A percentile compares a stretch with the other conserved stretches of the same genome.
phyloP scores from a whole-genome alignment of 2,888 invertebrate species.

The Diabrotica balteata region DNA sequence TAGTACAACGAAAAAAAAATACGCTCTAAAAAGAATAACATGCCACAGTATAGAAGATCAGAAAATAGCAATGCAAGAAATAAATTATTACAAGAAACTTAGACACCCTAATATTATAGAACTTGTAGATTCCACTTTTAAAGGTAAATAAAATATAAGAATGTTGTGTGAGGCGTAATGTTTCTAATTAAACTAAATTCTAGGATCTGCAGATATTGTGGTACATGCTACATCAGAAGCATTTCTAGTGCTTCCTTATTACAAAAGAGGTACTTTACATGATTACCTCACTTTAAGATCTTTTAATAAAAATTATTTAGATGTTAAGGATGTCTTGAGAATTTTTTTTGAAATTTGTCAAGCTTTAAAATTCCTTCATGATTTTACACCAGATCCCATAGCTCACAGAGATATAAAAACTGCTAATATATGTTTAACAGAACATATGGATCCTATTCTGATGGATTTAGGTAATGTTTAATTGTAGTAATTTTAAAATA shows the following conservation, averaged over 20 bases:
- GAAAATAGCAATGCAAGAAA: constrained; percentile 73
- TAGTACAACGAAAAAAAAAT: constrained; percentile 68
- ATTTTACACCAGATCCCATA: constrained; percentile 73
- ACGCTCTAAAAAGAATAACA: constrained; percentile 81
- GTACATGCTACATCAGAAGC: constrained; percentile 75
- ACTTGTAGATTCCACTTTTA: constrained; percentile 72
- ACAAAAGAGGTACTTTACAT: constrained; percentile 77
- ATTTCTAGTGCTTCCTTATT: constrained; percentile 78
- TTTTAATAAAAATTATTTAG: constrained; percentile 67
- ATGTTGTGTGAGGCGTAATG: not conserved
- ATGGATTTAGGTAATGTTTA: constrained; percentile 77
- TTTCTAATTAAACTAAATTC: constrained; percentile 21
- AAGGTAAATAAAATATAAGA: constrained; percentile 56
- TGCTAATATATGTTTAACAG: constrained; percentile 79
- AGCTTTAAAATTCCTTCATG: constrained; percentile 77
- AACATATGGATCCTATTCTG: constrained; percentile 74
- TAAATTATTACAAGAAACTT: constrained; percentile 74
- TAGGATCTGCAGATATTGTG: constrained; percentile 69
- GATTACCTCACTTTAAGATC: constrained; percentile 71
- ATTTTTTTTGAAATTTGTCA: constrained; percentile 78
- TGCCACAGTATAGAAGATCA: constrained; percentile 83
- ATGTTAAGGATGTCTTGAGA: constrained; percentile 70
- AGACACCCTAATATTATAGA: constrained; percentile 78
- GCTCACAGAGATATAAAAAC: constrained; percentile 89
- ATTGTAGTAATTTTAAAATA: not conserved